Conservation (phyloP, 2,797 vertebrate species). For the Pampus argenteus region DNA sequence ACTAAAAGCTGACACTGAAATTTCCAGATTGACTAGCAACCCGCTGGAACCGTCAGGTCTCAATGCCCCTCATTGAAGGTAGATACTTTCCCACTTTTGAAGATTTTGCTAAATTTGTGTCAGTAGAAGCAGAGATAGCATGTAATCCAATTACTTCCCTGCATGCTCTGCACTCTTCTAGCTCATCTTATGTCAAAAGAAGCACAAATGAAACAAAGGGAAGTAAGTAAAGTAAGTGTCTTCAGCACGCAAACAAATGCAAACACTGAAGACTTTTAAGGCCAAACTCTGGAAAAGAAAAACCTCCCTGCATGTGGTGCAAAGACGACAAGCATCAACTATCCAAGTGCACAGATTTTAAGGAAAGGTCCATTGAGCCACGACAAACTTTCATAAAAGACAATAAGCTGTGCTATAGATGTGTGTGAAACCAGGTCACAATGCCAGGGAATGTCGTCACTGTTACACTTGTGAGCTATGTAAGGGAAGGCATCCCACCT, state of each 20-base stretch:
- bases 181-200: neutral
- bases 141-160: slow-evolving; percentile 29
- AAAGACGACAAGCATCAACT: no score
- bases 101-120: slow-evolving; percentile 11
- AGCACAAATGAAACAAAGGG: neutral
- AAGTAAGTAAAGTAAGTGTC: neutral
- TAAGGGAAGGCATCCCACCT: no score
- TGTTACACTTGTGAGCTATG: no score
- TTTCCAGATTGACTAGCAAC: slow-evolving; percentile 28
- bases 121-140: slow-evolving; percentile 26
- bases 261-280: no score
- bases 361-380: no score
- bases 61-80: neutral
- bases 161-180: neutral
- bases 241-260: slow-evolving; percentile 11
- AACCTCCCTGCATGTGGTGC: no score
- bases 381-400: no score
- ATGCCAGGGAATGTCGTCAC: no score
- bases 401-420: no score
- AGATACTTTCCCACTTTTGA: slow-evolving; percentile 18
- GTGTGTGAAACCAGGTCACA: no score
- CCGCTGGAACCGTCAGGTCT: slow-evolving; percentile 12
- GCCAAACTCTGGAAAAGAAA: no score
- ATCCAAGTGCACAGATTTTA: no score
- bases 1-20: slow-evolving; percentile 31